Percentiles rank a stretch among this genome's conserved stretches.
Evolutionary conservation across 1,140 invertebrate genomes (phyloP).

Genomic region (Brachystomella parvula): DNA sequence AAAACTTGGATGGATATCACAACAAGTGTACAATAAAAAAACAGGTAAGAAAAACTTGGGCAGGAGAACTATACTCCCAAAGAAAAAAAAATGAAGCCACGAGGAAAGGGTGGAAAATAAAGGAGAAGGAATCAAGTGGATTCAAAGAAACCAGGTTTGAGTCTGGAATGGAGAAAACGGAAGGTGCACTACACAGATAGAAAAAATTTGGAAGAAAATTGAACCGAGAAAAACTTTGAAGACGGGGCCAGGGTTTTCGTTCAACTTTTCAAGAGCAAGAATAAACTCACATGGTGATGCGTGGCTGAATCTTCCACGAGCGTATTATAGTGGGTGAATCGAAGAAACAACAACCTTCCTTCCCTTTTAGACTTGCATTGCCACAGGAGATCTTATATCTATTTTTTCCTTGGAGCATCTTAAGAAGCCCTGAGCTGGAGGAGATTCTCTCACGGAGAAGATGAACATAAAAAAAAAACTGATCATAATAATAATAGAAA

Average conservation of each 20-base stretch:
- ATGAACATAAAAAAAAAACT: background rate
- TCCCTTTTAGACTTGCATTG: background rate
- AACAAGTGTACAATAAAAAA: too few relatives aligned
- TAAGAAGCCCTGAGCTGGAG: background rate
- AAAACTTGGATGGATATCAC: too few relatives aligned
- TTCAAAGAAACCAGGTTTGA: background rate
- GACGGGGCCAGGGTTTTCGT: background rate
- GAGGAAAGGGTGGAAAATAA: too few relatives aligned
- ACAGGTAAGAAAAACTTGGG: too few relatives aligned
- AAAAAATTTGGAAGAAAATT: background rate
- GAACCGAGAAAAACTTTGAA: background rate
- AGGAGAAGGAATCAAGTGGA: background rate
- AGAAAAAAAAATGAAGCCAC: too few relatives aligned
- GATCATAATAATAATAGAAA: background rate
- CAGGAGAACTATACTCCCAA: too few relatives aligned
- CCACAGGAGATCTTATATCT: conserved; percentile 11
- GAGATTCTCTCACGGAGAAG: background rate
- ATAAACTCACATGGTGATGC: conserved; percentile 3
- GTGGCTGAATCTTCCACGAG: background rate
- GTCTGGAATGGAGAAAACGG: background rate
- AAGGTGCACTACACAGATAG: background rate
- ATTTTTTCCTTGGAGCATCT: conserved; percentile 6
- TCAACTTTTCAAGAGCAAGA: background rate
- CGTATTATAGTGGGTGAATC: background rate
- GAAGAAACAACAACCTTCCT: background rate